Evolutionary conservation across 1,140 invertebrate species (phyloP).

Genomic region (Drosophila obscura): DNA sequence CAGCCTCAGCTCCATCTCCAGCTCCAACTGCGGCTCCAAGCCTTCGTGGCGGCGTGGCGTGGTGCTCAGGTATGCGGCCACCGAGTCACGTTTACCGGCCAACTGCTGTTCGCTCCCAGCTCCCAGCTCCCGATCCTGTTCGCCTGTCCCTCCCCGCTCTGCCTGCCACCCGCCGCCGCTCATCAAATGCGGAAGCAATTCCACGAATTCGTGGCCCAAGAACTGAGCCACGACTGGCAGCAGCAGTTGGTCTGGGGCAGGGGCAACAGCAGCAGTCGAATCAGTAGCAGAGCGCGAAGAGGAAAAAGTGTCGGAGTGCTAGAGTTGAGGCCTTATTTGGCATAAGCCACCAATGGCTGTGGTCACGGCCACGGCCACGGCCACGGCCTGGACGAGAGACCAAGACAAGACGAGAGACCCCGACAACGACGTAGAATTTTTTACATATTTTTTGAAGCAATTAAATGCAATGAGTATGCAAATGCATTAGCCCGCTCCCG

Average conservation of each 20-base stretch:
- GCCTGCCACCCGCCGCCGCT: conserved; percentile 39
- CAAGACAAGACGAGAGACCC: conserved; percentile 42
- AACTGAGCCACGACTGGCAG: conserved; percentile 64
- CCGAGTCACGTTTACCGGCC: conserved; percentile 73
- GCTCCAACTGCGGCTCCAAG: conserved; percentile 17
- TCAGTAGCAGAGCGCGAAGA: conserved; percentile 21
- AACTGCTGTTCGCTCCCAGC: conserved; percentile 49
- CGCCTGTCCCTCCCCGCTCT: not conserved
- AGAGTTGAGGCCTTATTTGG: conserved; percentile 65
- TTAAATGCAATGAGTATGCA: conserved; percentile 79
- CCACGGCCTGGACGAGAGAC: conserved; percentile 20
- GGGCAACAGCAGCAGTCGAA: conserved; percentile 26
- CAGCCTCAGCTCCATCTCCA: not conserved
- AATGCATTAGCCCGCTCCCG: conserved; percentile 61
- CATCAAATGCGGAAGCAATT: conserved; percentile 74
- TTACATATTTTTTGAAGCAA: conserved; percentile 79
- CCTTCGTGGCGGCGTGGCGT: conserved; percentile 5
- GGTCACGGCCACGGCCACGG: conserved; percentile 42
- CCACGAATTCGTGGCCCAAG: conserved; percentile 76
- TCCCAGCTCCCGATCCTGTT: conserved; percentile 27
- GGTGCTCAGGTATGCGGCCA: conserved; percentile 69
- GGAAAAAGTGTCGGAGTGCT: conserved; percentile 33
- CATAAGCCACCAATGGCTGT: conserved; percentile 57
- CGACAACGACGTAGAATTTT: conserved; percentile 67
- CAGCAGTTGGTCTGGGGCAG: not conserved